Base-by-base conservation (phyloP, 2,797 vertebrate species). In the Onychomys arenicola region DNA sequence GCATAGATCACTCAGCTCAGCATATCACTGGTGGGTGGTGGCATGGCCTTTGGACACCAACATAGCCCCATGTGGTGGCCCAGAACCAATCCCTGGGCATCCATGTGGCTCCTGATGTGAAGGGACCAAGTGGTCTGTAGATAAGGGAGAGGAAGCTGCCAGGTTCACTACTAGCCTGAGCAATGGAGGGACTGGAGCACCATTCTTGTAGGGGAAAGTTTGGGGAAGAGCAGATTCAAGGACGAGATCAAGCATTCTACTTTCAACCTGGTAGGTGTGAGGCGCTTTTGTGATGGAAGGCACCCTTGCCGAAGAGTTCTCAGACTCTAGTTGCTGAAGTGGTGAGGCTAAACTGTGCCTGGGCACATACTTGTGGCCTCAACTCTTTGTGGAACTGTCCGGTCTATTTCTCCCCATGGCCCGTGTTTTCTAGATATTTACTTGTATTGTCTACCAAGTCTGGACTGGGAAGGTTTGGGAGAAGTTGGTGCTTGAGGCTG, bases 351-450 rank as follows among this genome's bases (percentile, higher is more conserved):
- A 77, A 81, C 21, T 71, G 0, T 89, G 40, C 1, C 34, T 32
- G 5, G 29, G 49, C 65, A 52, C 29, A 81, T 32, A 25, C 25
- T n/a, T 17, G 29, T 57, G 40, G 23, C 59, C 59, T 82, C 23
- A 14, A 25, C 34, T 83, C 25, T 76, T 13, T 37, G 40, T 0
- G 10, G 34, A 40, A 34, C 34, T 69, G 7, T 40, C 23, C 73
- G 9, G 8, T 9, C 71, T 46, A n/a, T 55, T 95, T 91, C 40
- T 57, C 80, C 46, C 29, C 32, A 34, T n/a, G 49, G 52, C 49
- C n/a, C 21, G 81, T 73, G 14, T 92, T 92, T 90, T 94, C 23
- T 57, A 73, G 61, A 76, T 57, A 13, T 81, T 69, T 43, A 71
- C 49, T 82, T 52, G 49, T 63, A 19, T 27, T 17, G 29, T 27